These are phyloP conservation scores for Ennomos fuscantarius DNA, from an alignment of 2,888 invertebrate genomes.

Conservation along the genomic window DNA sequence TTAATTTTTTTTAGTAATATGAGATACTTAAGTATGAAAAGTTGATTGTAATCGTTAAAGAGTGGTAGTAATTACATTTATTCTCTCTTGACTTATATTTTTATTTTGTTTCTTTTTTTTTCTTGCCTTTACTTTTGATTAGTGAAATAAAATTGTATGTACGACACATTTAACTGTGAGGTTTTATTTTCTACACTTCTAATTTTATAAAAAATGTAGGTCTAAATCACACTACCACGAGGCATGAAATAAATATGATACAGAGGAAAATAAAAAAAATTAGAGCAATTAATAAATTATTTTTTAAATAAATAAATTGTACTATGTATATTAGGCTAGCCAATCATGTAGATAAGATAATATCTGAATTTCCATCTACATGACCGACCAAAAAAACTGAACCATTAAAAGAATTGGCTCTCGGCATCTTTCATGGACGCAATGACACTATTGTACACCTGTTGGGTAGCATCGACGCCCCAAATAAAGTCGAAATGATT, in stretches of 20 bases:
- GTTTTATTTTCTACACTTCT: not conserved
- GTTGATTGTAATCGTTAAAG: slow-evolving; percentile 8
- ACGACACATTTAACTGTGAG: slow-evolving; percentile 23
- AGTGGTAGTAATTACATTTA: slow-evolving; percentile 1
- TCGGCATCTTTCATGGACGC: slow-evolving; percentile 50
- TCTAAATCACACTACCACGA: no score
- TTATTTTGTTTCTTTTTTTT: slow-evolving; percentile 5
- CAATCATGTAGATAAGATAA: slow-evolving; percentile 1
- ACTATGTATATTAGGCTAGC: not conserved
- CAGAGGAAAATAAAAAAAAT: no score
- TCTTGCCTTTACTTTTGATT: slow-evolving; percentile 13
- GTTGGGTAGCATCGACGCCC: slow-evolving; percentile 46
- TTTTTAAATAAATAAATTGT: no score
- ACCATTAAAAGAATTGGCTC: slow-evolving; percentile 32
- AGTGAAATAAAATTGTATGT: slow-evolving; percentile 42
- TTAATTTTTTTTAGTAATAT: slow-evolving; percentile 15
- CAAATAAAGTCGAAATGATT: slow-evolving; percentile 63
- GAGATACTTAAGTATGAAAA: slow-evolving; percentile 19
- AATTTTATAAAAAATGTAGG: no score
- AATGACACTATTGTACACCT: slow-evolving; percentile 49
- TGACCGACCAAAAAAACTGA: not conserved
- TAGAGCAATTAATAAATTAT: not conserved
- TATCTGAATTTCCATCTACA: slow-evolving; percentile 1
- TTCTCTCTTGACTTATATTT: not conserved
- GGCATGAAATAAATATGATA: no score